Conservation (phyloP, 1,140 invertebrate species). For the Bicyclus anynana region DNA sequence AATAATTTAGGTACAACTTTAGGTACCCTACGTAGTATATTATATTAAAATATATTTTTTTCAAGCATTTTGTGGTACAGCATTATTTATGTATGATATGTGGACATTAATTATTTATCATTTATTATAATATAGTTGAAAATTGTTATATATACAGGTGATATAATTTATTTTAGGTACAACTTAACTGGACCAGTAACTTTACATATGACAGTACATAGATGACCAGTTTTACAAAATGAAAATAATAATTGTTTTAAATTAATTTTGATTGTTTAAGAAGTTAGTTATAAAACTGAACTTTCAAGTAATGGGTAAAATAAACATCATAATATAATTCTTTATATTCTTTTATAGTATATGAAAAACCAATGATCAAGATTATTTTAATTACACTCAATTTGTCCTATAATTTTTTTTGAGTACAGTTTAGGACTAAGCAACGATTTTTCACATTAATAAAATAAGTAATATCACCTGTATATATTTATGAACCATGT, state of each 20-base stretch:
- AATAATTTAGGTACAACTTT: conserved; percentile 15
- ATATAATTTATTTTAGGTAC: background rate
- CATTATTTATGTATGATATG: conserved; percentile 11
- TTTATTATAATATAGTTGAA: background rate
- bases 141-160: background rate
- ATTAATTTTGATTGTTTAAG: background rate
- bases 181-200: no score
- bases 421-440: no score
- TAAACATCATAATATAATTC: no score
- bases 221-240: no score
- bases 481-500: background rate
- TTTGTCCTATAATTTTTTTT: no score
- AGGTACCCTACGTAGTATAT: background rate
- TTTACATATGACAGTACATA: no score
- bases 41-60: conserved; percentile 12
- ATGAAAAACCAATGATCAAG: no score
- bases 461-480: background rate
- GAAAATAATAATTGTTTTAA: no score
- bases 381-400: no score
- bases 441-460: background rate
- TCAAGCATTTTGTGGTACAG: conserved; percentile 16
- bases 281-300: no score
- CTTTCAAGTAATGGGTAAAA: no score
- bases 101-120: background rate
- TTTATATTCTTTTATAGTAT: no score